These are phyloP conservation scores for Rhyzopertha dominica DNA, from an alignment of 1,140 invertebrate genomes.

Conservation along the genomic window DNA sequence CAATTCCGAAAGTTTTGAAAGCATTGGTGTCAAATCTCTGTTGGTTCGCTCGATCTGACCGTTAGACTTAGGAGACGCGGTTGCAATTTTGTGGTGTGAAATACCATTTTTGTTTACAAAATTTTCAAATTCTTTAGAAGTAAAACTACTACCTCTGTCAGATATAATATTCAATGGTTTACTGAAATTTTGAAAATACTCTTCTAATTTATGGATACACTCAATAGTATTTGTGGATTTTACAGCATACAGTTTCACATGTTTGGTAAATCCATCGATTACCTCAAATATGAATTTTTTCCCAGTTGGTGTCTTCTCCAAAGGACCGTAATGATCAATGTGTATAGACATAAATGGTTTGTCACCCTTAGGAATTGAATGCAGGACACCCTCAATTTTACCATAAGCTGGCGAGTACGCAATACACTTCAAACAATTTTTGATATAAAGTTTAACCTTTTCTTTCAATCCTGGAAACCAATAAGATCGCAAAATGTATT, in stretches of 20 bases:
- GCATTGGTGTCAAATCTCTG: constrained; percentile 26
- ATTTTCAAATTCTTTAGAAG: no score
- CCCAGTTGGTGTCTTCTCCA: constrained; percentile 15
- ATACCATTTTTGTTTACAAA: no score
- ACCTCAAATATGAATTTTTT: constrained; percentile 23
- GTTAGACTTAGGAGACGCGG: constrained; percentile 33
- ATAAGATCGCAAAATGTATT: constrained; percentile 17
- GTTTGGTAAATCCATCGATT: constrained; percentile 28
- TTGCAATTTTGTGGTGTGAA: constrained; percentile 19
- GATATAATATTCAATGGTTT: no score
- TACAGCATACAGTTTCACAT: constrained; percentile 22
- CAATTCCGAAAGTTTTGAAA: constrained; percentile 20
- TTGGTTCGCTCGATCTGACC: constrained; percentile 39
- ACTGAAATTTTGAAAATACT: no score
- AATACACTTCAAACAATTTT: constrained; percentile 33
- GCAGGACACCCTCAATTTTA: no score
- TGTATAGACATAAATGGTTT: no score
- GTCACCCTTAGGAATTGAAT: no score
- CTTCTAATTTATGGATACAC: no score
- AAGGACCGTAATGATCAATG: constrained; percentile 36
- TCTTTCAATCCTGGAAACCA: constrained; percentile 24
- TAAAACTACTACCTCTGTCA: no score
- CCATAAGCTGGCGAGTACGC: no score
- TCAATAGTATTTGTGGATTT: constrained; percentile 20
- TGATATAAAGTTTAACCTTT: constrained; percentile 17